phyloP scores from a whole-genome alignment of 1,140 invertebrate species.

The Conus betulinus region DNA sequence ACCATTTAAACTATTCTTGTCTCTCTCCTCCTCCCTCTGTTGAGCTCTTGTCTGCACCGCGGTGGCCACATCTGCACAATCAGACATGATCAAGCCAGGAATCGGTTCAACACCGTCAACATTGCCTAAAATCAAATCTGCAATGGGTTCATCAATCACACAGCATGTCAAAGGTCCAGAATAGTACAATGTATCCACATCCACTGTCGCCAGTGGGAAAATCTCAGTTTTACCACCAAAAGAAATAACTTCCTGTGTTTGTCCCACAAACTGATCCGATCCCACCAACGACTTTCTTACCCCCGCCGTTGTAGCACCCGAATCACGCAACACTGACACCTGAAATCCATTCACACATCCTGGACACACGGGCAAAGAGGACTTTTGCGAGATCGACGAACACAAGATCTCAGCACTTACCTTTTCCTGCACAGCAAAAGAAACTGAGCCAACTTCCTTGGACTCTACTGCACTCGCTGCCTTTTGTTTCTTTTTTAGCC shows the following conservation, averaged over 20 bases:
- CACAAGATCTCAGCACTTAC: neutral
- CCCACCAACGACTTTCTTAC: neutral
- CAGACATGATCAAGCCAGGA: neutral
- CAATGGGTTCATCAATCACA: constrained; percentile 1
- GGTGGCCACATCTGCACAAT: neutral
- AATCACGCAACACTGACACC: neutral
- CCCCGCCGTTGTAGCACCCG: neutral
- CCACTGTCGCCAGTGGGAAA: neutral
- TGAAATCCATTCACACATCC: neutral
- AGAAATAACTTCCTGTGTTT: neutral
- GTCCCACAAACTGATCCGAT: neutral
- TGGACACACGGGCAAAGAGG: neutral
- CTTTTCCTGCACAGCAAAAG: neutral
- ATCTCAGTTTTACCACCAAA: neutral
- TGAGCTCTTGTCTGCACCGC: neutral
- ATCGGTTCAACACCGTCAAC: neutral
- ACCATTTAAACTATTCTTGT: neutral
- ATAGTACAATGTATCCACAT: constrained; percentile 6
- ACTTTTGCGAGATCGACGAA: neutral
- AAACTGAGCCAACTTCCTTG: neutral
- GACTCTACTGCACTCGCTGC: neutral
- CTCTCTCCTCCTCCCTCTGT: neutral
- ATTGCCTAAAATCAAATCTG: constrained; percentile 9
- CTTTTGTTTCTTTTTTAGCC: neutral
- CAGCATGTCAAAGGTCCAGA: neutral